These are phyloP conservation scores for Hesperophylax magnus DNA, from an alignment of 1,140 invertebrate species.

Conservation along the genomic window DNA sequence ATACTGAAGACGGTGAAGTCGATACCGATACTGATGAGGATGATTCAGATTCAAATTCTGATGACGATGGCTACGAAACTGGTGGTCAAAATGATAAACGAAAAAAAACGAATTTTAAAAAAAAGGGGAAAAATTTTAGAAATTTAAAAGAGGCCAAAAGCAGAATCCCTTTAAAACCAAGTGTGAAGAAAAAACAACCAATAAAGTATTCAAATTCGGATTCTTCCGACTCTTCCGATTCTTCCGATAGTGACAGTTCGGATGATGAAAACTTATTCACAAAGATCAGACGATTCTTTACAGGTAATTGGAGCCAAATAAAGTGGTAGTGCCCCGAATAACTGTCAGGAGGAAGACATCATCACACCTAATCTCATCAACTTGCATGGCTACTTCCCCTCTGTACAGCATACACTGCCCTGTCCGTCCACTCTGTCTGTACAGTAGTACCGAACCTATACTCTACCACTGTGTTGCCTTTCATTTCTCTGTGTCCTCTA, in stretches of 20 bases:
- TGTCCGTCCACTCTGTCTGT: neutral
- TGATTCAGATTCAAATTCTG: conserved; percentile 65
- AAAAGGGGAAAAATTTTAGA: conserved; percentile 38
- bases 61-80: conserved; percentile 66
- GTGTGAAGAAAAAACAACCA: conserved; percentile 51
- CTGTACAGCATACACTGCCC: neutral
- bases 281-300: conserved; percentile 68
- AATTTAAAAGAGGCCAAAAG: neutral
- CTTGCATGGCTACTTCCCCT: conserved; percentile 68
- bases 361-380: conserved; percentile 61
- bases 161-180: conserved; percentile 16
- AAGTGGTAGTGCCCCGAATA: conserved; percentile 65
- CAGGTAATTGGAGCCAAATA: conserved; percentile 69
- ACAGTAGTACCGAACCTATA: conserved; percentile 59
- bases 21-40: conserved; percentile 66
- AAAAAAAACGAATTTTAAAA: conserved; percentile 48
- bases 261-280: conserved; percentile 70
- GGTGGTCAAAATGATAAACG: conserved; percentile 59
- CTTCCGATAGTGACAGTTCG: conserved; percentile 67
- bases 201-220: conserved; percentile 44
- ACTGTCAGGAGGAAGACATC: conserved; percentile 51
- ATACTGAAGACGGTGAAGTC: conserved; percentile 70
- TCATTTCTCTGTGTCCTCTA: conserved; percentile 39
- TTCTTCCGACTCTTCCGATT: conserved; percentile 64
- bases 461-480: conserved; percentile 58